Conservation (phyloP, 1,140 invertebrate genomes). For the Mizuhopecten yessoensis region DNA sequence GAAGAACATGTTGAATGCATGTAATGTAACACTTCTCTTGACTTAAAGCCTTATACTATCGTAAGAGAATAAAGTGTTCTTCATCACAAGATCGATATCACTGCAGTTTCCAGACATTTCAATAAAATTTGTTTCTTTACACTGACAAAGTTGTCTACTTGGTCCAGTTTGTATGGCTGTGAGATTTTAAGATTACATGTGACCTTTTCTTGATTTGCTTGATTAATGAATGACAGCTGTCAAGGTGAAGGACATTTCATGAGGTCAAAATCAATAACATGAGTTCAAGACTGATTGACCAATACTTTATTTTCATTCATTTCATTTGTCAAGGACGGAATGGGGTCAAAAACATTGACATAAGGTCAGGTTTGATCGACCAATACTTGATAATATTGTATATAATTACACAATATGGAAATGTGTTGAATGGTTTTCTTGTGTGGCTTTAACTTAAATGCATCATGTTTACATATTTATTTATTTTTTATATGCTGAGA, state of each 20-base stretch:
- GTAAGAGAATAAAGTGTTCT: no score
- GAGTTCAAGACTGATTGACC: no score
- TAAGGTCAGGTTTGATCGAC: neutral
- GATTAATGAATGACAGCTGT: no score
- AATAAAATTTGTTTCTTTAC: no score
- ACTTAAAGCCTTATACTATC: no score
- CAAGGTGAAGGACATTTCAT: neutral
- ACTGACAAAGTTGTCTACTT: no score
- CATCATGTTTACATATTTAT: constrained; percentile 13
- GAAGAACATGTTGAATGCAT: no score
- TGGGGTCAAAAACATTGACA: neutral
- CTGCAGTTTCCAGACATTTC: no score
- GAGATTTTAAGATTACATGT: neutral
- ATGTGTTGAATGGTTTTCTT: neutral
- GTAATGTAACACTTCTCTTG: no score
- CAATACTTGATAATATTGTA: neutral
- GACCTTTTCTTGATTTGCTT: neutral
- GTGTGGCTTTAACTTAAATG: neutral
- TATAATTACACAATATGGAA: neutral
- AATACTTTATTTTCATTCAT: neutral
- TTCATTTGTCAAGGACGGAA: no score
- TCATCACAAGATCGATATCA: no score
- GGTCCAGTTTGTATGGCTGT: neutral
- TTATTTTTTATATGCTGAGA: constrained; percentile 8
- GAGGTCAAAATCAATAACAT: neutral